Percentiles rank a stretch among this genome's conserved stretches.
Evolutionary conservation across 2,113 vertebrate genomes (phyloP).

Genomic region (Damaliscus lunatus): DNA sequence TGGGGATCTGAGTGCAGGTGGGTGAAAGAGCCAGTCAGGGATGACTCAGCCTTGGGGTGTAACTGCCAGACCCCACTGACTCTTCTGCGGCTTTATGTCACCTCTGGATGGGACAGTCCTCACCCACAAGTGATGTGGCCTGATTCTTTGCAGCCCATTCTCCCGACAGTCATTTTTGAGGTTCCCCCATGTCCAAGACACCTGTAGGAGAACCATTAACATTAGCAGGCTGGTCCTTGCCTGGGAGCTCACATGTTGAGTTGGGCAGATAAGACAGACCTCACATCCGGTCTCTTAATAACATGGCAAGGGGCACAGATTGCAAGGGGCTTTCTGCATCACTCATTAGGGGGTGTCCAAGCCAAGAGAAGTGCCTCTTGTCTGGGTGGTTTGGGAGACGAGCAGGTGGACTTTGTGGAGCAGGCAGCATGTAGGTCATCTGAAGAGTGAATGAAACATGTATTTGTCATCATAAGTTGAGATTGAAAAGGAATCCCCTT

Average conservation of each 20-base stretch:
- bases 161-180: not conserved
- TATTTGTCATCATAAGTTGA: accelerated
- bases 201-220: not conserved
- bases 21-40: not conserved
- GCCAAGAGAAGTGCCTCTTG: not conserved
- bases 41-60: accelerated
- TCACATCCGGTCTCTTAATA: accelerated
- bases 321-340: not conserved
- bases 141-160: not conserved
- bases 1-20: not conserved
- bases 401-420: not conserved
- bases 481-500: not conserved
- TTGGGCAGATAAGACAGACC: not conserved
- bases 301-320: not conserved
- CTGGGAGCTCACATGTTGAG: accelerated
- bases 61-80: accelerated
- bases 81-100: not conserved
- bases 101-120: not conserved
- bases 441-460: not conserved
- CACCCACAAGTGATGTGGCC: not conserved
- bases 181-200: too few relatives aligned
- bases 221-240: accelerated
- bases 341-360: not conserved
- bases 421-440: not conserved
- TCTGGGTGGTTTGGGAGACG: not conserved